Percentiles rank a stretch among this genome's conserved stretches.
These are phyloP conservation scores for Taxidea taxus DNA, from an alignment of 2,113 vertebrate species.

Conservation along the genomic window DNA sequence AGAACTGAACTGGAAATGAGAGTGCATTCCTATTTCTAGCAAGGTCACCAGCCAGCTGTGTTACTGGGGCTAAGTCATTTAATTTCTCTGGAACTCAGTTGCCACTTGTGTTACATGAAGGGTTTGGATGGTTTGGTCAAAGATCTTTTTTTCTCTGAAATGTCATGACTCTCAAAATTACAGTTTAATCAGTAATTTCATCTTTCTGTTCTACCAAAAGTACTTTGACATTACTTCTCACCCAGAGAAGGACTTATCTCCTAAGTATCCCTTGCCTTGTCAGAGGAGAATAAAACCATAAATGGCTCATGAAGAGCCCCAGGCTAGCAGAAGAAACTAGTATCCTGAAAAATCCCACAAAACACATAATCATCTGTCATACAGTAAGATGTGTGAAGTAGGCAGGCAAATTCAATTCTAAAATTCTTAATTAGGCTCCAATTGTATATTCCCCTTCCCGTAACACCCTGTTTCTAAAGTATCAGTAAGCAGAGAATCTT, in stretches of 20 bases:
- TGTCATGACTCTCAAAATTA: neutral
- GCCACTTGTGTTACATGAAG: neutral
- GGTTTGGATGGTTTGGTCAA: neutral
- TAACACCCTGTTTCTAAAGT: neutral
- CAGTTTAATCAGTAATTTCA: neutral
- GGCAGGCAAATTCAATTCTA: neutral
- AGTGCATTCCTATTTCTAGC: neutral
- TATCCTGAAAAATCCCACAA: neutral
- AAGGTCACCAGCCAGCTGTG: neutral
- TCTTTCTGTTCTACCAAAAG: neutral
- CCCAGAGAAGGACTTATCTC: neutral
- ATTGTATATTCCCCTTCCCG: neutral
- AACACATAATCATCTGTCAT: neutral
- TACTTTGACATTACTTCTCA: neutral
- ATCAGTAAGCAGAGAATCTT: neutral
- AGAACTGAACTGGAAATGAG: neutral
- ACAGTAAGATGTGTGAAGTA: neutral
- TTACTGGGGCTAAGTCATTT: neutral
- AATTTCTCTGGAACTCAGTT: constrained; percentile 21
- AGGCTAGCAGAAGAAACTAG: neutral
- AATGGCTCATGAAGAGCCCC: neutral
- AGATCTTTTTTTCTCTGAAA: neutral
- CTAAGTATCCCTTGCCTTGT: neutral
- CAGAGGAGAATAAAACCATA: neutral
- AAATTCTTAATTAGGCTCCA: neutral